A percentile compares a stretch with the other conserved stretches of the same genome.
Evolutionary conservation across 2,888 invertebrate genomes (phyloP).

Genomic region (Steromphala cineraria): DNA sequence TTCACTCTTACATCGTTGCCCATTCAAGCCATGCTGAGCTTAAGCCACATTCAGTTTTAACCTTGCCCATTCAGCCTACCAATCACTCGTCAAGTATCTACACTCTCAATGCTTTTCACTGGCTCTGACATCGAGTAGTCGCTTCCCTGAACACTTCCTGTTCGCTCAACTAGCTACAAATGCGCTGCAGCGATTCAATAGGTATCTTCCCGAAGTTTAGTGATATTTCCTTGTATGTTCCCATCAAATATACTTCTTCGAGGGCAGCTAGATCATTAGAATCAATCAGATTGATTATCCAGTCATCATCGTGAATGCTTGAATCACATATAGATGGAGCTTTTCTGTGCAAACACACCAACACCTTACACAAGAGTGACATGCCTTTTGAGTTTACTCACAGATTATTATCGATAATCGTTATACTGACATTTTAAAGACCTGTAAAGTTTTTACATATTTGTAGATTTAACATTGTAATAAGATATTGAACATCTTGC

Average conservation of each 20-base stretch:
- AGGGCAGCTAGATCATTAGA: not conserved
- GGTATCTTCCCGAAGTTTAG: not conserved
- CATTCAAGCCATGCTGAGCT: not conserved
- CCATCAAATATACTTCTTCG: not conserved
- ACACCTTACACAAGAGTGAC: not conserved
- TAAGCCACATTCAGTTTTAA: not conserved
- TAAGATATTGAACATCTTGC: too few species aligned
- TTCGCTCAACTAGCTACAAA: not conserved
- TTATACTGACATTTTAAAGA: too few species aligned
- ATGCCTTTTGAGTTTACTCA: too few species aligned
- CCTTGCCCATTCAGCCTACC: not conserved
- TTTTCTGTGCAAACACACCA: not conserved
- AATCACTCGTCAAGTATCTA: not conserved
- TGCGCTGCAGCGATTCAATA: not conserved
- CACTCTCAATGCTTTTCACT: not conserved
- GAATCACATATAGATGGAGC: not conserved
- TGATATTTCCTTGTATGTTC: slow-evolving; percentile 5
- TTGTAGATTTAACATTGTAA: too few species aligned
- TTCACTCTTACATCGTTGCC: not conserved
- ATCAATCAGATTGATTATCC: not conserved
- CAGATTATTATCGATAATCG: too few species aligned
- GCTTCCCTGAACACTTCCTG: not conserved
- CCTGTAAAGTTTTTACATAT: too few species aligned
- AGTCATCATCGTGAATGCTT: not conserved
- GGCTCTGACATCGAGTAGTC: not conserved